Conservation (phyloP, 2,797 vertebrate species). For the Triplophysa bombifrons region DNA sequence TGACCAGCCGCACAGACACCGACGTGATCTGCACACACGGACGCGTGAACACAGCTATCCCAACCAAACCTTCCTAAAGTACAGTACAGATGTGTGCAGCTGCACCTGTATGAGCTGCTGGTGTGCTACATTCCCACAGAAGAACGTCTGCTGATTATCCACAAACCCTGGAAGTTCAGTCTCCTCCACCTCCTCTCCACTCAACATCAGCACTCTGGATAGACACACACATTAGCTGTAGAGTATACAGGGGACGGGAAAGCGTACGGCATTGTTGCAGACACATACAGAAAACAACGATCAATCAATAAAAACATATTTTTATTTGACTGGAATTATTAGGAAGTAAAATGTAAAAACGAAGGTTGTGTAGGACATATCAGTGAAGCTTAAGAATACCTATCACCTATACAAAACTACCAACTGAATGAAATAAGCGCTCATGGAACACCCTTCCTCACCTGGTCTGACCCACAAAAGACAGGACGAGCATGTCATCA, state of each 20-base stretch:
- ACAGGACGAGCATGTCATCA: constrained; percentile 94
- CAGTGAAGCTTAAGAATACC: no score
- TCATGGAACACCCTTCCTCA: constrained; percentile 61
- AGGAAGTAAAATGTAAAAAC: no score
- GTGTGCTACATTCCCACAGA: constrained; percentile 95
- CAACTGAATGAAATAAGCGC: no score
- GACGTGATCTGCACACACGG: constrained; percentile 87
- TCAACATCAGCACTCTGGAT: constrained; percentile 92
- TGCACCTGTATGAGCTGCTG: constrained; percentile 94
- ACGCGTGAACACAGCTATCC: constrained; percentile 13
- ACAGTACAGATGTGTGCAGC: constrained; percentile 55
- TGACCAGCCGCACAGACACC: constrained; percentile 92
- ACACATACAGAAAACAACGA: neutral
- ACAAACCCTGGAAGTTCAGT: constrained; percentile 96
- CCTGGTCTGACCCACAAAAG: constrained; percentile 98
- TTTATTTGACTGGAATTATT: no score
- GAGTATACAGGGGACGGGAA: neutral
- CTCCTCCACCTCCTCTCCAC: constrained; percentile 96
- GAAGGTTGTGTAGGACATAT: no score
- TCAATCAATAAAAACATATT: no score
- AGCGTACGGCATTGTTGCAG: no score
- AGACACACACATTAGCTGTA: neutral
- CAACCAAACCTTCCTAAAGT: neutral
- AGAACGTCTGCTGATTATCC: constrained; percentile 98
- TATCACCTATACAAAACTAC: no score